phyloP scores from a whole-genome alignment of 2,888 invertebrate species.

The Pyrrhia umbra region DNA sequence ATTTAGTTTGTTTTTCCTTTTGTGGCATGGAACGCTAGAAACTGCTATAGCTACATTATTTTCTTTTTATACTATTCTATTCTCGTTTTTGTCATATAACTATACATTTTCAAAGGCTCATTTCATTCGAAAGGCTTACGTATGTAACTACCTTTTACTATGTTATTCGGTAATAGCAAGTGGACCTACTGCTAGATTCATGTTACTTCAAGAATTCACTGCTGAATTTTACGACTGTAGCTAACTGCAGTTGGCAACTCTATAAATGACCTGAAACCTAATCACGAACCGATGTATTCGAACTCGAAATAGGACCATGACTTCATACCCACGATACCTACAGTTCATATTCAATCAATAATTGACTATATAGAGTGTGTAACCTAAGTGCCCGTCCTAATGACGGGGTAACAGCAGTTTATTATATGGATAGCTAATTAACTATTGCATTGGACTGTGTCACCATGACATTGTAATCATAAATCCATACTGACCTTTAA shows the following conservation, averaged over 20 bases:
- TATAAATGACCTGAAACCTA: constrained; percentile 28
- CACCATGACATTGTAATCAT: constrained; percentile 1
- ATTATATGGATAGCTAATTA: constrained; percentile 11
- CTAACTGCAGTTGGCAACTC: constrained; percentile 25
- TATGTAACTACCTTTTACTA: too few species aligned
- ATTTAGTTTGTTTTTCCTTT: too few species aligned
- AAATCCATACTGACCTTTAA: background rate
- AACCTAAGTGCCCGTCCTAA: constrained; percentile 12
- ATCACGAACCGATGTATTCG: constrained; percentile 30
- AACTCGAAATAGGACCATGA: constrained; percentile 40
- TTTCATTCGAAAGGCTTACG: too few species aligned
- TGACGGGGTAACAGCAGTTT: background rate
- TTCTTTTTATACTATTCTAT: too few species aligned
- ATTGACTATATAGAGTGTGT: constrained; percentile 19
- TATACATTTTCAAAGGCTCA: too few species aligned
- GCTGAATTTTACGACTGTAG: constrained; percentile 18
- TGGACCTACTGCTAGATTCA: too few species aligned
- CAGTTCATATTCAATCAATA: constrained; percentile 36
- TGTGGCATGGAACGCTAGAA: too few species aligned
- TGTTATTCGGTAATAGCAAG: too few species aligned
- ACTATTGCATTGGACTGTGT: background rate
- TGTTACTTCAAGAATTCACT: background rate
- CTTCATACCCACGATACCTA: constrained; percentile 21
- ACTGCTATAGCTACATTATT: too few species aligned
- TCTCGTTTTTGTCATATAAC: too few species aligned